Evolutionary conservation across 2,888 invertebrate genomes (phyloP), one percentile per base, ranked within the genome.

Genomic region (Xestia xanthographa): DNA sequence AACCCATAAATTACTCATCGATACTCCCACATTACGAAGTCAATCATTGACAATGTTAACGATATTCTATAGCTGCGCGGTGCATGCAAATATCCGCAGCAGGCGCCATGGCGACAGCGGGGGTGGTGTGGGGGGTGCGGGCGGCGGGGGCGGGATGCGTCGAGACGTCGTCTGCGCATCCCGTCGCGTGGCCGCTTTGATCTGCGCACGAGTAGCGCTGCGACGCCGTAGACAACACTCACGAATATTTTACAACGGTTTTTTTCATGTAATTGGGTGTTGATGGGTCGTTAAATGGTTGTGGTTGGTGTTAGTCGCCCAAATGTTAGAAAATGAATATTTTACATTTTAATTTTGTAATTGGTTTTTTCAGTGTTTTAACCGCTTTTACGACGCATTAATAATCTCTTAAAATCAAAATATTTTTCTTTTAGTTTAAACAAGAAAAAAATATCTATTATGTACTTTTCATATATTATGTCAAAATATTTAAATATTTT

Each of bases 81-180:
- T 79, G 85, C 82, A 87, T 89, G 89, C 89, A 89, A 89, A 90
- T 91, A 90, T 88, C 85, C 86, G 84, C 82, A 77, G 84, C 85
- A 88, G 88, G 89, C 91, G 90, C 90, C 91, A 89, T 69, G 85
- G 80, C 87, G 82, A 75, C 74, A 78, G 80, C 78, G 88, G 89
- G 78, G 70, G 72, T 65, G 78, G 50, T 72, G 73, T 0, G 77
- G 9, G 70, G 22, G 66, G 58, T 26, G 75, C 26, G 71, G 68
- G 75, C 67, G 79, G 63, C 77, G 83, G 82, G 79, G 87, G 83
- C 85, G 80, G 85, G 79, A 74, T 77, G 88, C 91, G 93, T 90
- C 93, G 93, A 93, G 94, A 94, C 94, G 94, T 94, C 94, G 95
- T 95, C 95, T 95, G 95, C 95, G 95, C 95, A 95, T 95, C 95